Evolutionary conservation across 1,140 invertebrate genomes (phyloP).

Genomic region (Pomacea maculata): DNA sequence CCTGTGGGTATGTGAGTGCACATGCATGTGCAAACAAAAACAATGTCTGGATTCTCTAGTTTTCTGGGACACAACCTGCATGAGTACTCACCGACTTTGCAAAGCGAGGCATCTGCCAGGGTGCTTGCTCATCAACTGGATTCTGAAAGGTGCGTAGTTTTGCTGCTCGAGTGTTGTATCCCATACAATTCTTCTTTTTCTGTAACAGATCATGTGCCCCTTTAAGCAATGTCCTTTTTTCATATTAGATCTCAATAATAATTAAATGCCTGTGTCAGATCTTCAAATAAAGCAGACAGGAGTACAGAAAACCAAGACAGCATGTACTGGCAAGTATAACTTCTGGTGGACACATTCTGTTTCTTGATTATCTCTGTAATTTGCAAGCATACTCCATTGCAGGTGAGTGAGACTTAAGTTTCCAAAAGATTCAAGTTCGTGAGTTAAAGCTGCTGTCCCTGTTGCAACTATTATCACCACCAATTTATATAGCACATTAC

Average conservation of each 20-base stretch:
- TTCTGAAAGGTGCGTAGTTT: conserved; percentile 59
- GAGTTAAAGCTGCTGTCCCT: too few species aligned
- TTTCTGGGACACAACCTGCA: too few species aligned
- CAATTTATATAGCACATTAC: too few species aligned
- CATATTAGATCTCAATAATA: background rate
- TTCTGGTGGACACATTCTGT: background rate
- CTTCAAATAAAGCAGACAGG: too few species aligned
- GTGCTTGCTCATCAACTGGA: conserved; percentile 53
- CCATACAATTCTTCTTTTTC: conserved; percentile 7
- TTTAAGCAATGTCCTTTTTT: too few species aligned
- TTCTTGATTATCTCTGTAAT: background rate
- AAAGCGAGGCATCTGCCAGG: conserved; percentile 62
- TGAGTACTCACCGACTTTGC: conserved; percentile 47
- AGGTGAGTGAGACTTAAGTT: too few species aligned
- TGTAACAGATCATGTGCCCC: background rate
- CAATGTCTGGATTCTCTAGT: background rate
- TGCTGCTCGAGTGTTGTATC: conserved; percentile 57
- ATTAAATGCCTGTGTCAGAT: background rate
- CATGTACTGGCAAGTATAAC: too few species aligned
- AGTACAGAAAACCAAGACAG: background rate
- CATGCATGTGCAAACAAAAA: background rate
- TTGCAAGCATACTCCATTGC: background rate
- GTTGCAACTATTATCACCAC: too few species aligned
- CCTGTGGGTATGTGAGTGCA: background rate
- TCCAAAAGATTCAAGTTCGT: too few species aligned